Evolutionary conservation across 2,113 vertebrate genomes (phyloP).

Genomic region (Ceyx melanurus): DNA sequence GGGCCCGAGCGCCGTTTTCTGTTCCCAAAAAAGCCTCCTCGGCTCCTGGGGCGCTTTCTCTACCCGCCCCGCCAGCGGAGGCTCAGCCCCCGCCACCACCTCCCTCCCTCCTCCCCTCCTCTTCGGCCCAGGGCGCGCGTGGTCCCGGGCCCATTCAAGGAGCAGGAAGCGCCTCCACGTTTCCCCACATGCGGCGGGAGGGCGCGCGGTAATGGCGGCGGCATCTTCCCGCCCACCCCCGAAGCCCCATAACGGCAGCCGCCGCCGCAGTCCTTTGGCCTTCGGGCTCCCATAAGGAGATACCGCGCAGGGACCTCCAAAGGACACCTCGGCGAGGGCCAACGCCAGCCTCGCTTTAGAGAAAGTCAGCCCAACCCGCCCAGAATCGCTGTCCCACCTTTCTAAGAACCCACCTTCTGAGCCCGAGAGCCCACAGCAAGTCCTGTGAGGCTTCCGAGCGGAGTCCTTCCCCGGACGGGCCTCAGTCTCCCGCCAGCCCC

Average conservation of each 20-base stretch:
- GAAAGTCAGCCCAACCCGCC: rapidly evolving
- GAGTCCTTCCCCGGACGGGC: neutral
- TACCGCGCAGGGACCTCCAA: neutral
- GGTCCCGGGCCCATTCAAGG: neutral
- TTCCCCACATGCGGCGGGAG: neutral
- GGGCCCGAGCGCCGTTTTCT: neutral
- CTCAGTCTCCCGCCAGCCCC: neutral
- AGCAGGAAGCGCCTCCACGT: neutral
- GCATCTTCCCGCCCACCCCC: neutral
- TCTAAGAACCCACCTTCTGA: rapidly evolving
- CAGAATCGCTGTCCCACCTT: rapidly evolving
- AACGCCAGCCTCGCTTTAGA: too few relatives aligned
- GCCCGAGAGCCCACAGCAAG: rapidly evolving
- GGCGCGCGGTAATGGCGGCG: slow-evolving; percentile 9
- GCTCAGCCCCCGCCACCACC: neutral
- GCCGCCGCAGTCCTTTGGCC: neutral
- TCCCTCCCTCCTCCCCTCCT: neutral
- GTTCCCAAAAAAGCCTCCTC: neutral
- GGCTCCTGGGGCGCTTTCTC: neutral
- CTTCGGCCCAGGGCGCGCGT: neutral
- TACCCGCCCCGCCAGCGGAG: neutral
- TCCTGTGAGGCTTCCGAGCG: too few relatives aligned
- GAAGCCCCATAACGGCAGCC: neutral
- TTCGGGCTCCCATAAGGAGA: neutral
- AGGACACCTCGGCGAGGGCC: too few relatives aligned